Conservation (phyloP, 2,113 vertebrate species). For the Thymallus thymallus region DNA sequence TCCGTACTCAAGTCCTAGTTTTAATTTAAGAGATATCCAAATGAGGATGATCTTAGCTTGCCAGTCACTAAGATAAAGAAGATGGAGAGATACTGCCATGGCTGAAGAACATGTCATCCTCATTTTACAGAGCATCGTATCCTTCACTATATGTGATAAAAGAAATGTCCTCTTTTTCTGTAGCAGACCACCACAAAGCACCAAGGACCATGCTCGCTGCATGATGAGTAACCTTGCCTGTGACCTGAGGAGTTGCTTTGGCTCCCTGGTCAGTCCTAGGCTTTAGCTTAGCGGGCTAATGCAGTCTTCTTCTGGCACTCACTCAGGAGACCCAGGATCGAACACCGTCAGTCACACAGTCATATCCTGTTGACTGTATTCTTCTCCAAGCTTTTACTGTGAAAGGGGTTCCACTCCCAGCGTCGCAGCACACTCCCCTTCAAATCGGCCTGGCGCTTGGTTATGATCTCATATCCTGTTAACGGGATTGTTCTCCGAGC, state of each 20-base stretch:
- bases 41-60: background rate
- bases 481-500: conserved; percentile 75
- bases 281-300: background rate
- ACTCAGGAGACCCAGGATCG: no score
- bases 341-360: no score
- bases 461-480: conserved; percentile 63
- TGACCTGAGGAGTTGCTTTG: background rate
- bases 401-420: conserved; percentile 80
- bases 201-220: background rate
- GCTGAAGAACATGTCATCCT: background rate
- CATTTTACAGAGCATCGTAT: background rate
- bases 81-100: background rate
- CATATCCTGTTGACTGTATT: conserved; percentile 40
- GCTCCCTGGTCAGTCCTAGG: background rate
- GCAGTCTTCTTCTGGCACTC: no score
- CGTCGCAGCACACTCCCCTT: conserved; percentile 64
- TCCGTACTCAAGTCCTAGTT: no score
- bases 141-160: background rate
- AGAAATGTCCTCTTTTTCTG: background rate
- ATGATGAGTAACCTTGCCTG: background rate
- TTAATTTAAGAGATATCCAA: background rate
- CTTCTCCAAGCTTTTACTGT: conserved; percentile 70
- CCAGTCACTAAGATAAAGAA: background rate
- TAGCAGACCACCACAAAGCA: background rate
- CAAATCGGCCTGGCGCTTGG: conserved; percentile 21